A percentile compares a stretch with the other conserved stretches of the same genome.
These are phyloP conservation scores for Apotomis turbidana DNA, from an alignment of 2,888 invertebrate genomes.

Conservation along the genomic window DNA sequence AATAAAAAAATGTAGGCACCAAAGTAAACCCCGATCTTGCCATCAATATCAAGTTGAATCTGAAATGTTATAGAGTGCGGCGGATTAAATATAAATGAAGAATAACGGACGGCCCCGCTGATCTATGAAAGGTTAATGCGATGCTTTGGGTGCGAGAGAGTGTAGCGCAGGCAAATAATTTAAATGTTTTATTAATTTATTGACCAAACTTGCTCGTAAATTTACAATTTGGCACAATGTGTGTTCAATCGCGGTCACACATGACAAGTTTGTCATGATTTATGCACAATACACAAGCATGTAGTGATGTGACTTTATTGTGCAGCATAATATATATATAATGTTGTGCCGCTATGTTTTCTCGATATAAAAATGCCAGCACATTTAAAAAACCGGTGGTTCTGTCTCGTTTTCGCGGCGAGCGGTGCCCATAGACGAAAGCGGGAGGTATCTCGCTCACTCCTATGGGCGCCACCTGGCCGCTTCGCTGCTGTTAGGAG, in stretches of 20 bases:
- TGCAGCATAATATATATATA: too few relatives aligned
- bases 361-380: too few relatives aligned
- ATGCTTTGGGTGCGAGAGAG: conserved; percentile 24
- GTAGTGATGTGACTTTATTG: too few relatives aligned
- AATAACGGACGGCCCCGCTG: conserved; percentile 33
- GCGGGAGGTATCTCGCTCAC: too few relatives aligned
- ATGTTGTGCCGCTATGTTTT: too few relatives aligned
- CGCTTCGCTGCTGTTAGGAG: too few relatives aligned
- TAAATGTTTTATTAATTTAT: conserved; percentile 20
- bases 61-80: conserved; percentile 30
- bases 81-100: conserved; percentile 41
- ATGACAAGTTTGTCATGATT: too few relatives aligned
- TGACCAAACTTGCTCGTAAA: not conserved
- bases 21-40: not conserved
- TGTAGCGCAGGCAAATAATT: conserved; percentile 21
- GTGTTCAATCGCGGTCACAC: not conserved
- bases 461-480: too few relatives aligned
- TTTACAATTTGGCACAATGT: not conserved
- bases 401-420: too few relatives aligned
- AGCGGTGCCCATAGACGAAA: too few relatives aligned
- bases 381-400: too few relatives aligned
- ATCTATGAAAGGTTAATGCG: conserved; percentile 41
- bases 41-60: conserved; percentile 27
- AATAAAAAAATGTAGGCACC: not conserved
- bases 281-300: too few relatives aligned